Evolutionary conservation across 2,888 invertebrate genomes (phyloP).

Genomic region (Diplolepis rosae): DNA sequence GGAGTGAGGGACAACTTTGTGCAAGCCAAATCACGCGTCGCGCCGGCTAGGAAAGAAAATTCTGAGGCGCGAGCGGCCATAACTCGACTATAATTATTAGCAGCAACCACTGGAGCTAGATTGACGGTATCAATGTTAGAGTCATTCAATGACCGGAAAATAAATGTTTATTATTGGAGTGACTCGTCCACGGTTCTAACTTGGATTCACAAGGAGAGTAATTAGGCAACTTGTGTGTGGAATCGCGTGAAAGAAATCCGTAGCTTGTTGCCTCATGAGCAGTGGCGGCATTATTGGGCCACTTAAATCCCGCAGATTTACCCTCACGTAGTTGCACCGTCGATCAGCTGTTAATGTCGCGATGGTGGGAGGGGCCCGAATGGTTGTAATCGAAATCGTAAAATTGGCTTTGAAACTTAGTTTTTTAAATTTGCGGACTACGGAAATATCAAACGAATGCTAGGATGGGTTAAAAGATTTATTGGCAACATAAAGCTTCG

Average conservation of each 20-base stretch:
- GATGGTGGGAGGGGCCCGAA: slow-evolving; percentile 62
- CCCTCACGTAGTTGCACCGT: slow-evolving; percentile 59
- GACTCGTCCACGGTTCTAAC: slow-evolving; percentile 55
- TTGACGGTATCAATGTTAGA: slow-evolving; percentile 39
- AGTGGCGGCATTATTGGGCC: slow-evolving; percentile 61
- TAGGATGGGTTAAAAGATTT: background rate
- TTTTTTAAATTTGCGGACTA: background rate
- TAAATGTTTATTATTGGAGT: slow-evolving; percentile 51
- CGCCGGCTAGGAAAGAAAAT: slow-evolving; percentile 52
- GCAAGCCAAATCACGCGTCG: slow-evolving; percentile 56
- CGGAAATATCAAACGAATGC: background rate
- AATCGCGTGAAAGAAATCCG: slow-evolving; percentile 59
- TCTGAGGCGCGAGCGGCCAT: slow-evolving; percentile 44
- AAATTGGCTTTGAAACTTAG: slow-evolving; percentile 46
- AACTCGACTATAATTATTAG: slow-evolving; percentile 62
- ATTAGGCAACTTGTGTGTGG: slow-evolving; percentile 55
- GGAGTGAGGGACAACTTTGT: slow-evolving; percentile 39
- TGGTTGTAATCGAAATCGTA: slow-evolving; percentile 51
- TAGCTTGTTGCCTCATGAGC: slow-evolving; percentile 31
- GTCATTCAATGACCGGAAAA: slow-evolving; percentile 33
- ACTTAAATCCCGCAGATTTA: slow-evolving; percentile 60
- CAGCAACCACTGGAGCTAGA: slow-evolving; percentile 53
- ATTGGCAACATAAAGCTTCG: background rate
- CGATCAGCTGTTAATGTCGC: slow-evolving; percentile 49
- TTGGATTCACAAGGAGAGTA: slow-evolving; percentile 53